A percentile compares a stretch with the other conserved stretches of the same genome.
These are phyloP conservation scores for Blastobasis lacticolella DNA, from an alignment of 2,888 invertebrate genomes.

Conservation along the genomic window DNA sequence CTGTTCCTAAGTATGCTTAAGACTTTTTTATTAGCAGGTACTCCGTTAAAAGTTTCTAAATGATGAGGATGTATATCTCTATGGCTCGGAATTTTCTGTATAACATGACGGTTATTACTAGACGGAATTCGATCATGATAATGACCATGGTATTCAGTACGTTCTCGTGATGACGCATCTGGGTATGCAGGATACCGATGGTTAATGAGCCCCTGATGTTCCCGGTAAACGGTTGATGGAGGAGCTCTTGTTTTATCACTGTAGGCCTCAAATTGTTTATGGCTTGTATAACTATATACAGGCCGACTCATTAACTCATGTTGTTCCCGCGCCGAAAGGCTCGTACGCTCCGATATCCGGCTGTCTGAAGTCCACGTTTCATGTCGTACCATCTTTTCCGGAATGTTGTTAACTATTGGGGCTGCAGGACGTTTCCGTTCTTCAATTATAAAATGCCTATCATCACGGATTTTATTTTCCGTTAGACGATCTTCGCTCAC, in stretches of 20 bases:
- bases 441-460: conserved; percentile 55
- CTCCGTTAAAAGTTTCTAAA: conserved; percentile 44
- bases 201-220: conserved; percentile 37
- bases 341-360: conserved; percentile 49
- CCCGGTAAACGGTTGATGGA: conserved; percentile 38
- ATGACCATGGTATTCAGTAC: conserved; percentile 46
- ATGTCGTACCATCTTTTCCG: conserved; percentile 62
- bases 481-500: conserved; percentile 42
- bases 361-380: conserved; percentile 63
- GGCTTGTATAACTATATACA: conserved; percentile 58
- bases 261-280: conserved; percentile 60
- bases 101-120: conserved; percentile 46
- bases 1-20: conserved; percentile 81
- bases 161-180: conserved; percentile 40
- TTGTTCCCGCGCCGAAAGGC: conserved; percentile 52
- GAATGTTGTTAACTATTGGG: conserved; percentile 63
- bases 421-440: conserved; percentile 59
- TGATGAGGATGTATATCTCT: conserved; percentile 49
- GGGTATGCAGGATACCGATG: conserved; percentile 47
- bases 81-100: conserved; percentile 56
- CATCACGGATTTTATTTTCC: conserved; percentile 53
- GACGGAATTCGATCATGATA: conserved; percentile 48
- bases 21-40: conserved; percentile 81
- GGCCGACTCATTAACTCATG: conserved; percentile 59
- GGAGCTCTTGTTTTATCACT: conserved; percentile 53